These are phyloP conservation scores for Corythaeola cristata DNA, from an alignment of 2,113 vertebrate genomes.

Conservation along the genomic window DNA sequence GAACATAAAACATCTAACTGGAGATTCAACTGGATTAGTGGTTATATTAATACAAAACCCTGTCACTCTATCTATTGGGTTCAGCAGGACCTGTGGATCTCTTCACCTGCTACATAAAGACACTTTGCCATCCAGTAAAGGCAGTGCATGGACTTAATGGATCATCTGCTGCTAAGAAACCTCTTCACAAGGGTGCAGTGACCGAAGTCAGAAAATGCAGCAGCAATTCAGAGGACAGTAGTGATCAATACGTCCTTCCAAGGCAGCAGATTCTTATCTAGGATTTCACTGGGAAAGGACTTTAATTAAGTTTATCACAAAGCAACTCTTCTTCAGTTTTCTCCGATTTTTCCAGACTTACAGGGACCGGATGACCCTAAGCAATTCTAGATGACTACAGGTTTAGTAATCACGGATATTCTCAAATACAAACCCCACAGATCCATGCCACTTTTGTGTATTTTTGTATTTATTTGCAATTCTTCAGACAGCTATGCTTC, in stretches of 20 bases:
- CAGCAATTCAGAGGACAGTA: background rate
- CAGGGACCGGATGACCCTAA: background rate
- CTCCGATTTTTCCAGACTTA: background rate
- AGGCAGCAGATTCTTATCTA: background rate
- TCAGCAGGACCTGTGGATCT: background rate
- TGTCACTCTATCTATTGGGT: background rate
- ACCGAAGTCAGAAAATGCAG: background rate
- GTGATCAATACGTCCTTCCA: background rate
- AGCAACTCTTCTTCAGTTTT: background rate
- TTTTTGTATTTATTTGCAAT: background rate
- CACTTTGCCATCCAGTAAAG: background rate
- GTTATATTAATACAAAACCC: background rate
- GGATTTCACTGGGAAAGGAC: background rate
- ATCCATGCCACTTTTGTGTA: background rate
- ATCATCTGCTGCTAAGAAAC: background rate
- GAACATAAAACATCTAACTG: background rate
- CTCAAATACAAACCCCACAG: background rate
- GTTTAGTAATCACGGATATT: background rate
- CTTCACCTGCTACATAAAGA: rapidly evolving
- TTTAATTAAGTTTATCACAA: background rate
- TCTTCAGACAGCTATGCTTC: background rate
- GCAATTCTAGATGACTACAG: background rate
- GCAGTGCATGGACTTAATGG: background rate
- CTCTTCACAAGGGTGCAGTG: background rate
- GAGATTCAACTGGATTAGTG: background rate